A percentile compares a stretch with the other conserved stretches of the same genome.
phyloP scores from a whole-genome alignment of 2,797 vertebrate species.

The Pseudomugil gertrudae region DNA sequence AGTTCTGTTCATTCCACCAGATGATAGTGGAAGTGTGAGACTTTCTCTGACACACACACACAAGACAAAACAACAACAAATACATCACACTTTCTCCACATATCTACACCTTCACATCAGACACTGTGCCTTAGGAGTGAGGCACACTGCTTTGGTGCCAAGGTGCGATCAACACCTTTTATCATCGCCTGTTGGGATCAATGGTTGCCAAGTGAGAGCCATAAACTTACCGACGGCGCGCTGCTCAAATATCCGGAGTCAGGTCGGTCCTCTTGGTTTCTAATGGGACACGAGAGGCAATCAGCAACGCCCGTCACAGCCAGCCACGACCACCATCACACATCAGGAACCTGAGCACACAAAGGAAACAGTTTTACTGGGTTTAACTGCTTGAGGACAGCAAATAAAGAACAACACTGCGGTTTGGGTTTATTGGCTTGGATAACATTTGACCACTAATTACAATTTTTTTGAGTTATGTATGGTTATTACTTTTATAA shows the following conservation, averaged over 20 bases:
- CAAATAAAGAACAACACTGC: background rate
- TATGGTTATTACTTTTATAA: background rate
- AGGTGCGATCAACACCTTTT: constrained; percentile 67
- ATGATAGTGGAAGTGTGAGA: constrained; percentile 29
- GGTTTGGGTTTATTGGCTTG: background rate
- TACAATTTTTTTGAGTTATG: background rate
- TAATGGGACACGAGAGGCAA: constrained; percentile 71
- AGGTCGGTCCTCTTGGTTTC: constrained; percentile 62
- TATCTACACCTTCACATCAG: constrained; percentile 40
- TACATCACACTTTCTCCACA: constrained; percentile 48
- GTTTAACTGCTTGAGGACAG: background rate
- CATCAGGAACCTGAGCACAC: constrained; percentile 79
- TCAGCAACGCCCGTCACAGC: constrained; percentile 80
- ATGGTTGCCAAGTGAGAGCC: background rate
- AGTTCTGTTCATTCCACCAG: constrained; percentile 29
- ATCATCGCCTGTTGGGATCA: constrained; percentile 43
- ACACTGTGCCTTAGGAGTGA: constrained; percentile 19
- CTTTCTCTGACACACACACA: background rate
- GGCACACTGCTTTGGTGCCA: constrained; percentile 1
- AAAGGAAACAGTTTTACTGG: background rate
- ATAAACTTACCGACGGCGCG: constrained; percentile 75
- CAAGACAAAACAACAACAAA: background rate
- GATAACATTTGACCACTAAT: background rate
- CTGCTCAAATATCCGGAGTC: constrained; percentile 54
- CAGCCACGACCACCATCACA: constrained; percentile 83